Percentiles rank a stretch among this genome's conserved stretches.
phyloP scores from a whole-genome alignment of 1,140 invertebrate species.

The Musca domestica region DNA sequence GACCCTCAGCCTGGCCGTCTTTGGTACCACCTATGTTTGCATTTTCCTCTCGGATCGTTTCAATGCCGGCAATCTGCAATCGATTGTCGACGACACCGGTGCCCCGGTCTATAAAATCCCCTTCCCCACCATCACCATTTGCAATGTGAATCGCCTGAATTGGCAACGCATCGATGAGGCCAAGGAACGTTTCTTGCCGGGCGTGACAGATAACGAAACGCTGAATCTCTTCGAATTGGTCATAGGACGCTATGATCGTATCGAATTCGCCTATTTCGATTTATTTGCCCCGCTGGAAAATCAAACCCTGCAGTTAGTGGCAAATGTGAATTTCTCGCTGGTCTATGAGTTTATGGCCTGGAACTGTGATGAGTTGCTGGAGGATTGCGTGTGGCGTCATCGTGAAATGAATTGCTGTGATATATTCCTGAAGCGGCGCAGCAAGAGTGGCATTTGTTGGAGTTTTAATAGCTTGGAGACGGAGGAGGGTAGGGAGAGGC shows the following conservation, averaged over 20 bases:
- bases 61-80: constrained; percentile 34
- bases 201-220: constrained; percentile 30
- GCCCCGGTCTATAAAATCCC: constrained; percentile 45
- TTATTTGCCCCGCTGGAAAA: constrained; percentile 35
- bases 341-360: constrained; percentile 46
- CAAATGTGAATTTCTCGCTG: constrained; percentile 40
- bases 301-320: constrained; percentile 33
- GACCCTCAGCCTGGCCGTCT: constrained; percentile 38
- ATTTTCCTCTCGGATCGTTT: constrained; percentile 43
- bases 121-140: constrained; percentile 48
- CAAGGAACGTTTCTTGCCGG: constrained; percentile 38
- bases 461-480: constrained; percentile 58
- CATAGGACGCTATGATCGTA: constrained; percentile 35
- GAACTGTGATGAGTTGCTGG: constrained; percentile 46
- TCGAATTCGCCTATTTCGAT: constrained; percentile 41
- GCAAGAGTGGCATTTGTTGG: constrained; percentile 60
- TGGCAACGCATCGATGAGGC: constrained; percentile 41
- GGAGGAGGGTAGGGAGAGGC: constrained; percentile 38
- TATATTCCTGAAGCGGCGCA: constrained; percentile 48
- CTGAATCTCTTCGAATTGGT: constrained; percentile 13
- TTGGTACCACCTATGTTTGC: constrained; percentile 46
- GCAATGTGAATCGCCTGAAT: constrained; percentile 46
- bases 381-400: constrained; percentile 42
- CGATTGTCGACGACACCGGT: constrained; percentile 49
- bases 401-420: constrained; percentile 42